Base-by-base conservation (phyloP, 30 jellyfish, hydroid and myxozoan species). In the Haliclystus octoradiatus region DNA sequence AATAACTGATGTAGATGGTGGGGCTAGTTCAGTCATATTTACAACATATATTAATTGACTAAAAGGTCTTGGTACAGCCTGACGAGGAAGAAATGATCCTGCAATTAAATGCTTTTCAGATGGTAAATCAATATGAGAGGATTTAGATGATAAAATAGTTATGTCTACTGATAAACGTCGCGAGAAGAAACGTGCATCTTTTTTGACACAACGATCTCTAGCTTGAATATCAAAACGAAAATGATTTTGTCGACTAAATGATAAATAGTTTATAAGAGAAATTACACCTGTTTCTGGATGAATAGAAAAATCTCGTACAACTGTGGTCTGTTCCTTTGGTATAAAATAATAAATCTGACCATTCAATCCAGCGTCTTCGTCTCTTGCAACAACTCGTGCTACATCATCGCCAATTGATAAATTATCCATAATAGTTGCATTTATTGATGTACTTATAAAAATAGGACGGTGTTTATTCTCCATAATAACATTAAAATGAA, bases 1-100 rank as follows among this genome's bases (percentile, higher is more conserved):
- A 77, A 74, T 69, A n/a, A 82, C 46, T 1, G 83, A 70, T 2
- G 94, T 82, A 34, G 31, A 82, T 26, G 94, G 94, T 33, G 94
- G 94, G 14, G 94, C 82, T 5, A 82, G 66, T 62, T 82, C 94
- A 5, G 84, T 23, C 7, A 82, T 40, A 19, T 40, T 40, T 40
- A 40, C 57, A 40, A 40, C 57, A 19, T 40, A 40, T 40, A 40
- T 5, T 40, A 9, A 19, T 40, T 40, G 57, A 19, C 57, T 40
- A 40, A 40, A 40, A 9, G 57, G 57, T 40, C 57, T 9, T 40
- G 14, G 57, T 40, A 40, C 19, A 40, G 57, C 9, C 14, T 9
- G 14, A 19, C 57, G 57, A 40, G 9, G 57, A 40, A 19, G 19
- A 19, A 40, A 40, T 19, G 57, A 5, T 9, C 57, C 57, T 5